These are phyloP conservation scores for Dasypus novemcinctus DNA, from an alignment of 2,113 vertebrate genomes.

Conservation along the genomic window DNA sequence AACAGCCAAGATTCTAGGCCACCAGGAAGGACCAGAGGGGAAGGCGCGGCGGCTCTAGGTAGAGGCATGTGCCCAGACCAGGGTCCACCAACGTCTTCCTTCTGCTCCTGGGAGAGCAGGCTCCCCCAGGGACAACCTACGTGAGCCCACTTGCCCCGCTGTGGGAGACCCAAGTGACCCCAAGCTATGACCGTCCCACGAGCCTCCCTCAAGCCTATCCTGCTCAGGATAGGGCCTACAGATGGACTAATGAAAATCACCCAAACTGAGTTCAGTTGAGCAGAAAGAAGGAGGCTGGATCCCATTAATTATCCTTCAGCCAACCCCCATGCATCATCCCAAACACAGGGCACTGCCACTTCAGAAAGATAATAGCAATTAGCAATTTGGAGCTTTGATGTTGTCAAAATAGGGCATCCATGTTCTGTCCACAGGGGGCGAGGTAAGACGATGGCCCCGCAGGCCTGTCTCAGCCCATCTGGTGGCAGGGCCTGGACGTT, in stretches of 20 bases:
- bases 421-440: not conserved
- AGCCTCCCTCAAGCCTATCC: conserved; percentile 7
- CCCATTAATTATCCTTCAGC: conserved; percentile 42
- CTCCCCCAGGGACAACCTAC: not conserved
- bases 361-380: conserved; percentile 29
- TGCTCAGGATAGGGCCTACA: conserved; percentile 33
- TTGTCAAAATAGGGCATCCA: conserved; percentile 43
- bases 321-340: conserved; percentile 23
- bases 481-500: not conserved
- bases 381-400: not conserved
- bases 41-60: rapidly evolving
- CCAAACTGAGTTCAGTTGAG: conserved; percentile 58
- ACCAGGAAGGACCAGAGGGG: not conserved
- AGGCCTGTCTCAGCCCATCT: not conserved
- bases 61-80: not conserved
- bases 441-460: not conserved
- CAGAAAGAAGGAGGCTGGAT: conserved; percentile 39
- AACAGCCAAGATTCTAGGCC: not conserved
- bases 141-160: not conserved
- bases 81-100: not conserved
- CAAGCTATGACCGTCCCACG: not conserved
- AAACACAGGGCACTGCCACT: not conserved
- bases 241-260: conserved; percentile 45
- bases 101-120: not conserved
- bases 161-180: not conserved